Evolutionary conservation across 2,113 vertebrate species (phyloP).

Genomic region (Athene cunicularia): DNA sequence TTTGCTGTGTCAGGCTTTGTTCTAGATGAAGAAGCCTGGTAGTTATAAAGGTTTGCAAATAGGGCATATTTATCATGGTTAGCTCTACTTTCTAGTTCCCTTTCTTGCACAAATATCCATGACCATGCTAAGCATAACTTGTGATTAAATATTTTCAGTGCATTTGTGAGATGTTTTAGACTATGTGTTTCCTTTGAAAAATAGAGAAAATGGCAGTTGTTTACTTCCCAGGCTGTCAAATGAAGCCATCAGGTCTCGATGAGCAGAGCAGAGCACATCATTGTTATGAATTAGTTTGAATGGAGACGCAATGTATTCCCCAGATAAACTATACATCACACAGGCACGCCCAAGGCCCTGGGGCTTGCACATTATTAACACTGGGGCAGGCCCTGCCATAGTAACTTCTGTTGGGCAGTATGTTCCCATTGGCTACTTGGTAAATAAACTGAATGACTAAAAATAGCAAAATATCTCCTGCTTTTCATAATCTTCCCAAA

Average conservation of each 20-base stretch:
- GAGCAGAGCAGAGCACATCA: not conserved
- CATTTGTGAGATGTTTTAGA: not conserved
- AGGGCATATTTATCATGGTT: conserved; percentile 76
- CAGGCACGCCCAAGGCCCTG: not conserved
- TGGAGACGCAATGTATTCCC: not conserved
- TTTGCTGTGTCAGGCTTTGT: conserved; percentile 82
- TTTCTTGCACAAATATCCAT: conserved; percentile 37
- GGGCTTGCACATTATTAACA: not conserved
- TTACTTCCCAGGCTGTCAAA: not conserved
- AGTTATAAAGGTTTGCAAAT: conserved; percentile 76
- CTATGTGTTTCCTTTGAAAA: not conserved
- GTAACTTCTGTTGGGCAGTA: not conserved
- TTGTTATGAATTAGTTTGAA: not conserved
- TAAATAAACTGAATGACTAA: not conserved
- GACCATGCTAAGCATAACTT: not conserved
- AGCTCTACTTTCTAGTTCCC: conserved; percentile 49
- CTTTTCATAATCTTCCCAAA: not conserved
- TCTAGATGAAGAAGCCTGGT: conserved; percentile 71
- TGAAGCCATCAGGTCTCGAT: not conserved
- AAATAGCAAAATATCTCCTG: not conserved
- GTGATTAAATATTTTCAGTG: conserved; percentile 19
- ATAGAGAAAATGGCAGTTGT: not conserved
- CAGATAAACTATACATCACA: not conserved
- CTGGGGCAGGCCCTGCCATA: not conserved
- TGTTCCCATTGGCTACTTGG: not conserved